Conservation (phyloP, 2,797 vertebrate genomes). For the Gymnocypris eckloni region DNA sequence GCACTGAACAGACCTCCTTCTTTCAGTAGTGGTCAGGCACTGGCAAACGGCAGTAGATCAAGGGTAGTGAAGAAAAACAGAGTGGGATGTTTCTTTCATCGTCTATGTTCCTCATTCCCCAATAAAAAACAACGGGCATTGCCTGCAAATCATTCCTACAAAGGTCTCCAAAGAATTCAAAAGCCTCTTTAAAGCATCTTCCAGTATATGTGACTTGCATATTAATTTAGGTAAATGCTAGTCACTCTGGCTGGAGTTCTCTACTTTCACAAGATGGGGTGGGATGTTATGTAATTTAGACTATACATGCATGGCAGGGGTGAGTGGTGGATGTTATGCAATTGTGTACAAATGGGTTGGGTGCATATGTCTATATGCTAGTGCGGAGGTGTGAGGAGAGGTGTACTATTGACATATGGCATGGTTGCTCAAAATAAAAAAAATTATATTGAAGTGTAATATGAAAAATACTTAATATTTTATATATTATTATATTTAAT, state of each 20-base stretch:
- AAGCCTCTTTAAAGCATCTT: slow-evolving; percentile 51
- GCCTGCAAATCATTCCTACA: slow-evolving; percentile 55
- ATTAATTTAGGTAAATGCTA: slow-evolving; percentile 47
- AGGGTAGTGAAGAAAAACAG: slow-evolving; percentile 62
- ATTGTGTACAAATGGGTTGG: neutral
- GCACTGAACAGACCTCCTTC: slow-evolving; percentile 52
- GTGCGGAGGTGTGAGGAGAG: neutral
- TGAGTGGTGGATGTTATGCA: neutral
- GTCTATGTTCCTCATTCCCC: slow-evolving; percentile 55
- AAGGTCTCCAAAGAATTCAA: slow-evolving; percentile 50
- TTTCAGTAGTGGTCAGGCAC: slow-evolving; percentile 58
- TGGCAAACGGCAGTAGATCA: slow-evolving; percentile 49
- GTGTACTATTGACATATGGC: neutral
- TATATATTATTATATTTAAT: neutral
- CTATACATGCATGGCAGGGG: neutral
- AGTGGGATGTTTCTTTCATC: slow-evolving; percentile 63
- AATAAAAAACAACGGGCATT: slow-evolving; percentile 55
- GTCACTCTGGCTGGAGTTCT: slow-evolving; percentile 34
- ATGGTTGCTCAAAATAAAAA: neutral
- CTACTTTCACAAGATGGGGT: neutral
- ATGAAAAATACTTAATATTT: neutral
- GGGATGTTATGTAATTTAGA: slow-evolving; percentile 11
- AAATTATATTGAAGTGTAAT: neutral
- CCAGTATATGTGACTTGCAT: slow-evolving; percentile 53
- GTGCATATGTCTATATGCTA: slow-evolving; percentile 1